Conservation (phyloP, 2,113 vertebrate genomes). For the Chaenogobius annularis region DNA sequence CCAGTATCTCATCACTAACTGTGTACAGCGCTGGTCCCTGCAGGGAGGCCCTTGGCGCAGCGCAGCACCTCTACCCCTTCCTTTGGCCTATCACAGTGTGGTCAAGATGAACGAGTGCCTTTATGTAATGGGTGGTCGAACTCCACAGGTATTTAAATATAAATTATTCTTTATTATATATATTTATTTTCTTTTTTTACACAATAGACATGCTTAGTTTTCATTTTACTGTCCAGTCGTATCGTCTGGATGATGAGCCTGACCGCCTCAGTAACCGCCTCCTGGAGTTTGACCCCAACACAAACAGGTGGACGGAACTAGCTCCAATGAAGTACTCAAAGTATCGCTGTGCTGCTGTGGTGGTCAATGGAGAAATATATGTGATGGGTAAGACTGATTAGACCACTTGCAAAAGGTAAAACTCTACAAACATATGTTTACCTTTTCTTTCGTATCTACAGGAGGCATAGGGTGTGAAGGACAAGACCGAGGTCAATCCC, state of each 20-base stretch:
- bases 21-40: constrained; percentile 87
- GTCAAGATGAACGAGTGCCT: constrained; percentile 84
- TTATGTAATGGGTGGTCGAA: constrained; percentile 92
- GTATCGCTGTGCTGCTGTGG: constrained; percentile 89
- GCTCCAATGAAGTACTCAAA: constrained; percentile 91
- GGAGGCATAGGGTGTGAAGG: constrained; percentile 94
- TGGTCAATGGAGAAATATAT: constrained; percentile 88
- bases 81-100: constrained; percentile 84
- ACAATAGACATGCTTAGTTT: constrained; percentile 55
- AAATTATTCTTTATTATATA: background rate
- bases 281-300: constrained; percentile 87
- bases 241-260: constrained; percentile 91
- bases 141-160: constrained; percentile 85
- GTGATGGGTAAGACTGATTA: constrained; percentile 85
- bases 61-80: constrained; percentile 85
- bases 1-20: constrained; percentile 89
- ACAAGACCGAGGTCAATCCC: constrained; percentile 88
- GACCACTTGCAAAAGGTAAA: background rate
- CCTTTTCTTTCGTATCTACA: constrained; percentile 50
- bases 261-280: constrained; percentile 91
- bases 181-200: background rate
- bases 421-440: background rate
- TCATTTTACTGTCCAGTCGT: constrained; percentile 74
- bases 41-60: constrained; percentile 87
- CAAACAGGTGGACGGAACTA: constrained; percentile 86